Evolutionary conservation across 2,888 invertebrate species (phyloP), one percentile per base, ranked within the genome.

Genomic region (Troglohyphantes excavatus): DNA sequence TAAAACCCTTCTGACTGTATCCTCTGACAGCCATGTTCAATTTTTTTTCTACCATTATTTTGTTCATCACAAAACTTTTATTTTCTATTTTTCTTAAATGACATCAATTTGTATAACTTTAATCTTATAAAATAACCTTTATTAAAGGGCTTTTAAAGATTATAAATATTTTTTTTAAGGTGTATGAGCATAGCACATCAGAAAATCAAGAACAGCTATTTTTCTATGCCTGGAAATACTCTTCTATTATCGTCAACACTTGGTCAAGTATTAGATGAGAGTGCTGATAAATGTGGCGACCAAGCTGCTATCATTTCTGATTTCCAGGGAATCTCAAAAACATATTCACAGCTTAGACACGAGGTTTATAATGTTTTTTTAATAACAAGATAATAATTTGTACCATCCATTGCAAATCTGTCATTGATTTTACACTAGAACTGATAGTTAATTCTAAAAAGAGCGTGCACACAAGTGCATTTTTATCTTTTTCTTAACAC

Each of bases 131-230:
- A n/a, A n/a, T n/a, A n/a, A n/a, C n/a, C n/a, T n/a, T n/a, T n/a
- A n/a, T n/a, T n/a, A n/a, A n/a, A n/a, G n/a, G n/a, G n/a, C n/a
- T n/a, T n/a, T n/a, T n/a, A n/a, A n/a, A n/a, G n/a, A n/a, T n/a
- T n/a, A n/a, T n/a, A n/a, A n/a, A n/a, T n/a, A n/a, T n/a, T n/a
- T n/a, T 29, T 67, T 79, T 67, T 26, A 23, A 85, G 85, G 19
- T 33, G 19, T 61, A 13, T 70, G 3, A 76, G 39, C n/a, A 19
- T 17, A n/a, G 23, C 39, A 2, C 85, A 85, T 5, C 59, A 19
- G 3, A 88, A 82, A 59, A 39, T 67, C 0, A 88, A 67, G n/a
- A 26, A 88, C 9, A 89, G 89, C 59, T 89, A 89, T 63, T n/a
- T 27, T 29, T 83, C 65, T 33, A 73, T 17, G 29, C 43, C 17